Conservation (phyloP, 2,797 vertebrate genomes). For the Pelodytes ibericus region DNA sequence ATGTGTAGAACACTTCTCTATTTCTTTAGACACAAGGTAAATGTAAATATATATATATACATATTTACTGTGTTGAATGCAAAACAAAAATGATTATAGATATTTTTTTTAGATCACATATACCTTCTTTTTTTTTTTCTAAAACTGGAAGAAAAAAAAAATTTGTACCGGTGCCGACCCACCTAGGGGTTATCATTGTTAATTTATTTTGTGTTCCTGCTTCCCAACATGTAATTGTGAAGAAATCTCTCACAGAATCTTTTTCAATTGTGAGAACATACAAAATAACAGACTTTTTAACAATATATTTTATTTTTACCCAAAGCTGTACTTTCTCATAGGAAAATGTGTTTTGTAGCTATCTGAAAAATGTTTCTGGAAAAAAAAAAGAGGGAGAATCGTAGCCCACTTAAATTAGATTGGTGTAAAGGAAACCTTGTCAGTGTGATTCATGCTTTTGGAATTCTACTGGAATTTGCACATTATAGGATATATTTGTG, state of each 20-base stretch:
- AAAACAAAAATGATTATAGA: neutral
- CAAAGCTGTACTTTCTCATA: conserved; percentile 71
- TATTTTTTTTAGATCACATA: conserved; percentile 71
- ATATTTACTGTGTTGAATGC: neutral
- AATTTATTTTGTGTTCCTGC: conserved; percentile 82
- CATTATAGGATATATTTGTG: conserved; percentile 12
- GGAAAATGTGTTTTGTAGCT: conserved; percentile 70
- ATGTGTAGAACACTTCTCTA: too few species aligned
- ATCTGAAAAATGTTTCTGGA: conserved; percentile 63
- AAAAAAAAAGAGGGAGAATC: conserved; percentile 53
- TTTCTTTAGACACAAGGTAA: neutral
- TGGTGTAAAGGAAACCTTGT: conserved; percentile 63
- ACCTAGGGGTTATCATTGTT: conserved; percentile 87
- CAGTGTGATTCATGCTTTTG: conserved; percentile 70
- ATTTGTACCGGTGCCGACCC: conserved; percentile 74
- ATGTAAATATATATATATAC: neutral
- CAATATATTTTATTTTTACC: conserved; percentile 56
- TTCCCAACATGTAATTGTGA: conserved; percentile 87
- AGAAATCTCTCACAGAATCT: conserved; percentile 80
- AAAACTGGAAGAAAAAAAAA: conserved; percentile 77
- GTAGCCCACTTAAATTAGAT: conserved; percentile 58
- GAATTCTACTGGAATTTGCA: conserved; percentile 68
- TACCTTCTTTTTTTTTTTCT: conserved; percentile 76
- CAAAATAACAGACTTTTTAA: conserved; percentile 60
- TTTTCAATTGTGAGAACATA: conserved; percentile 92